Base-by-base conservation (phyloP, 2,888 invertebrate genomes). In the Sphaerophoria rueppellii region DNA sequence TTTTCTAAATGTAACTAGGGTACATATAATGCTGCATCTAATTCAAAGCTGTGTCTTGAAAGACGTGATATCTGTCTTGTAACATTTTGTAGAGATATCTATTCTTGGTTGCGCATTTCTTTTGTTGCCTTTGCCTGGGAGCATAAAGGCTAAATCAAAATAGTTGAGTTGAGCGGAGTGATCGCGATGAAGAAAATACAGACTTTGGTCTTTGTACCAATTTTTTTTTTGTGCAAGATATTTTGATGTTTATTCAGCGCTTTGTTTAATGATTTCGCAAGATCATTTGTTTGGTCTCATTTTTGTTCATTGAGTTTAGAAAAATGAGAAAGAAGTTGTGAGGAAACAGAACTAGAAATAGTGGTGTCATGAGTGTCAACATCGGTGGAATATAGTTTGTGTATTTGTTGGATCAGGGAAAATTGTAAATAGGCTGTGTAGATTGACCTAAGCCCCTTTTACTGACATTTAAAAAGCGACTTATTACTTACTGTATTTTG, bases 231-330 rank as follows among this genome's bases (percentile, higher is more conserved):
- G 12, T 79, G 80, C 79, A 80, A 83, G 78, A 50, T 72, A 76
- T 76, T 82, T 74, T 37, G 35, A 58, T 32, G 70, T 82, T 82
- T 82, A 73, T 71, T 85, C 60, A 24, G 24, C 76, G 73, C 60
- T 77, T 81, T 81, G 77, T 77, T 40, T 81, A 73, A 81, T 70
- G 73, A 77, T 85, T 85, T 85, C 76, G 65, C 77, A 81, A 85
- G 73, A 77, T 77, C 81, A 65, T 80, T 85, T 70, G 65, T 63
- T 85, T 80, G 71, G 76, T 72, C 75, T 80, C 4, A 63, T 76
- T 85, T 58, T 57, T 82, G 24, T 48, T 55, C n/a, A 37, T 67
- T 37, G 11, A 32, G 24, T 60, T 52, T 24, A 5, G 14, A 63
- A n/a, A 6, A 16, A 16, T 24, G 34, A 14, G 16, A 16, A 14